These are phyloP conservation scores for Mechanitis mazaeus DNA, from an alignment of 2,888 invertebrate genomes.

Conservation along the genomic window DNA sequence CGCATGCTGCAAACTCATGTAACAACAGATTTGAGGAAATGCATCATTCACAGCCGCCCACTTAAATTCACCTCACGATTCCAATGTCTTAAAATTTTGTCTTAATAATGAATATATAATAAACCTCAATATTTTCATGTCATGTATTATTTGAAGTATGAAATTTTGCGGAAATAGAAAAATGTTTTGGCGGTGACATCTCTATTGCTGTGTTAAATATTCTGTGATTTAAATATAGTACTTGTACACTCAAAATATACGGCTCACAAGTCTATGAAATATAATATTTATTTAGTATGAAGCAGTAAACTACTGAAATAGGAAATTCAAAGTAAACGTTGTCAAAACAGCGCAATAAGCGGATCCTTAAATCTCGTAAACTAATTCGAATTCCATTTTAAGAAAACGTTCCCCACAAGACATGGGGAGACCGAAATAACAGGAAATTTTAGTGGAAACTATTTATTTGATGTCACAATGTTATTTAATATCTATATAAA, in stretches of 20 bases:
- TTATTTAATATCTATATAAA: conserved; percentile 56
- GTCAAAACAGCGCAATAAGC: conserved; percentile 16
- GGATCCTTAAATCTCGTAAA: conserved; percentile 41
- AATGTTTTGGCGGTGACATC: too few species aligned
- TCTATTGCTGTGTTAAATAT: too few species aligned
- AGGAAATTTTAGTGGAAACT: conserved; percentile 62
- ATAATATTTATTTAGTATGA: not conserved
- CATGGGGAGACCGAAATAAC: conserved; percentile 63
- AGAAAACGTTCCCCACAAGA: conserved; percentile 42
- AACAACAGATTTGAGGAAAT: conserved; percentile 60
- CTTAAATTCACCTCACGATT: conserved; percentile 38
- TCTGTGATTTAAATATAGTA: too few species aligned
- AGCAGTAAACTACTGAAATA: not conserved
- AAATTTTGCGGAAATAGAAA: too few species aligned
- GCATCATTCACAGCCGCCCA: conserved; percentile 49
- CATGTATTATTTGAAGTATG: too few species aligned
- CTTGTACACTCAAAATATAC: too few species aligned
- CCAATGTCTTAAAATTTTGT: conserved; percentile 39
- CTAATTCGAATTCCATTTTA: conserved; percentile 43
- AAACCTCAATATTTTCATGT: too few species aligned
- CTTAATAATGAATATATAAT: conserved; percentile 6
- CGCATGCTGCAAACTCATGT: conserved; percentile 45
- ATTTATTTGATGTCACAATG: conserved; percentile 68
- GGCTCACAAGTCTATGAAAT: not conserved
- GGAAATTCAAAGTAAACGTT: conserved; percentile 12